Evolutionary conservation across 2,797 vertebrate species (phyloP), one percentile per base, ranked within the genome.

Genomic region (Remorina albescens): DNA sequence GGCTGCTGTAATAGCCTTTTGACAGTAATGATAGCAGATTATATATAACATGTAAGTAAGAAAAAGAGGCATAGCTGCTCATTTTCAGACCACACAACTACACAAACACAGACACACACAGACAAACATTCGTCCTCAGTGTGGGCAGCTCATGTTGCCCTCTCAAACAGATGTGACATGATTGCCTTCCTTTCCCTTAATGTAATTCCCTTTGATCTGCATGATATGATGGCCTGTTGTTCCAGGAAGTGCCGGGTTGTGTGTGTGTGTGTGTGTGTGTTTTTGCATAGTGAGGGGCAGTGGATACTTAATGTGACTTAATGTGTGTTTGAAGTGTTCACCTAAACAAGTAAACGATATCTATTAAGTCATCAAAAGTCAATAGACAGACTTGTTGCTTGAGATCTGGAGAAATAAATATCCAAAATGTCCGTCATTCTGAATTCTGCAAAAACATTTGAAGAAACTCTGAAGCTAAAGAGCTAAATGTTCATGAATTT

Each of bases 141-240:
- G 50, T 55, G 67, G 68, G 68, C 55, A 8, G 79, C 82, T 87
- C 78, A 47, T n/a, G 53, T 89, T 84, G 49, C 84, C 23, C 65
- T 66, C 83, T 71, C 72, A 46, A 65, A 80, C 69, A 62, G 42
- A 83, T 87, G 68, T 76, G 83, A 84, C 87, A 87, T 78, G 82
- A 86, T 78, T 60, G 56, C 70, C 79, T 82, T 88, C 41, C 78
- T 84, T 65, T 77, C 30, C 51, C 70, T 81, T 89, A 85, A 90
- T 89, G 61, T 62, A 62, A 87, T 89, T 91, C 74, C 60, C 76
- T 86, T 88, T 89, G 85, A 89, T 88, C 81, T 76, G 78, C 56
- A 56, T 73, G 78, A 77, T 71, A 65, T 28, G 55, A 21, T 63
- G 2, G 77, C 58, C 56, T 80, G 77, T 76, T 80, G 86, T 88